Evolutionary conservation across 2,888 invertebrate species (phyloP).

Genomic region (Lasioglossum vierecki): DNA sequence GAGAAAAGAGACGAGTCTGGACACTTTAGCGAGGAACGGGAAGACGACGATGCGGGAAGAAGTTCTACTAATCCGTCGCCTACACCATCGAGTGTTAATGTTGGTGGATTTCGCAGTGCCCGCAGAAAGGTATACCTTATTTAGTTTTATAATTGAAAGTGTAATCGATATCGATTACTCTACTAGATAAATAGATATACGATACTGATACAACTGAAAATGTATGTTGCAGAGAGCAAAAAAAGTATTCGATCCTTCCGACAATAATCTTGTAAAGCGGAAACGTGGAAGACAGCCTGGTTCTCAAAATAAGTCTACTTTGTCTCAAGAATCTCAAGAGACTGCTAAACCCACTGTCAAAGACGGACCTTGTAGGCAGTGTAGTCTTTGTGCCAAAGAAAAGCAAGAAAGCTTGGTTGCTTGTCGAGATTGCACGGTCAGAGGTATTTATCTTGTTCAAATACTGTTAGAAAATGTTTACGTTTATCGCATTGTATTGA

Average conservation of each 20-base stretch:
- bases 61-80: slow-evolving; percentile 83
- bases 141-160: background rate
- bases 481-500: slow-evolving; percentile 6
- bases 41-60: slow-evolving; percentile 85
- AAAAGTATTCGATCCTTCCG: slow-evolving; percentile 94
- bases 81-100: slow-evolving; percentile 78
- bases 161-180: background rate
- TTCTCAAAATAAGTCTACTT: slow-evolving; percentile 86
- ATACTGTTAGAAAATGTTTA: slow-evolving; percentile 25
- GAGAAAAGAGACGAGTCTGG: slow-evolving; percentile 73
- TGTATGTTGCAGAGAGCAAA: slow-evolving; percentile 88
- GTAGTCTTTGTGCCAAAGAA: slow-evolving; percentile 81
- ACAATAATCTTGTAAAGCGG: slow-evolving; percentile 90
- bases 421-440: slow-evolving; percentile 90
- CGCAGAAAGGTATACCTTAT: slow-evolving; percentile 78
- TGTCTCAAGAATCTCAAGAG: slow-evolving; percentile 77
- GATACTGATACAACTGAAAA: background rate
- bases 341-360: slow-evolving; percentile 70
- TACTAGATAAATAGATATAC: too few species aligned
- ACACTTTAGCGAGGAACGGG: slow-evolving; percentile 80
- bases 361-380: slow-evolving; percentile 79
- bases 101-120: slow-evolving; percentile 80
- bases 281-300: slow-evolving; percentile 89
- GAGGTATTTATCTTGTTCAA: slow-evolving; percentile 84
- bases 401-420: slow-evolving; percentile 87